phyloP scores from a whole-genome alignment of 2,113 vertebrate species.

The Actenoides lindsayi region DNA sequence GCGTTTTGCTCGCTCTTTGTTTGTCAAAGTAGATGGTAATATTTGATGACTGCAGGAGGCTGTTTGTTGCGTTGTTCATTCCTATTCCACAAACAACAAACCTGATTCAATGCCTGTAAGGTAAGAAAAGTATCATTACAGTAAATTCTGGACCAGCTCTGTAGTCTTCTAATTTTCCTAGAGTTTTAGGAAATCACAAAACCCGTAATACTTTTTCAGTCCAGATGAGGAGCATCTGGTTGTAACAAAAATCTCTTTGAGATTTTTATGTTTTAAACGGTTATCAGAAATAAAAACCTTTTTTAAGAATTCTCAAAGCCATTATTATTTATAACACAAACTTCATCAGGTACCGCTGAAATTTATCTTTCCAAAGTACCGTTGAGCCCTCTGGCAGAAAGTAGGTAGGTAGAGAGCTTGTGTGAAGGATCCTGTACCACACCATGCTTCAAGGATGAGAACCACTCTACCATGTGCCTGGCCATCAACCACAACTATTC shows the following conservation, averaged over 20 bases:
- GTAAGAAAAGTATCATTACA: background rate
- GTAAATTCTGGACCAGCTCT: background rate
- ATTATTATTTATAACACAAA: background rate
- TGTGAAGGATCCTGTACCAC: background rate
- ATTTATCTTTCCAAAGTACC: background rate
- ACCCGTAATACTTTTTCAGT: background rate
- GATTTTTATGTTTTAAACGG: background rate
- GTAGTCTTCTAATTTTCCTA: background rate
- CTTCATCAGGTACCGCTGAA: background rate
- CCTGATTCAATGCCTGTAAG: background rate
- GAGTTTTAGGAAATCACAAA: background rate
- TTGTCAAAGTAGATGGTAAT: background rate
- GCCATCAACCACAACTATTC: background rate
- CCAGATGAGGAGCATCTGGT: background rate
- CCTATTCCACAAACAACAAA: background rate
- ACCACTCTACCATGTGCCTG: fast-evolving
- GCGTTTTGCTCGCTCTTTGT: background rate
- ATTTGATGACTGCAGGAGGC: background rate
- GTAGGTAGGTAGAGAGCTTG: background rate
- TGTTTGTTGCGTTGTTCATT: background rate
- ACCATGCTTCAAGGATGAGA: background rate
- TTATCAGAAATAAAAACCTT: background rate
- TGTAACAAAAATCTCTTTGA: background rate
- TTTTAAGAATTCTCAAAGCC: background rate
- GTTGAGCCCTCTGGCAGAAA: background rate